phyloP scores from a whole-genome alignment of 2,113 vertebrate species.

The Ameiurus melas region DNA sequence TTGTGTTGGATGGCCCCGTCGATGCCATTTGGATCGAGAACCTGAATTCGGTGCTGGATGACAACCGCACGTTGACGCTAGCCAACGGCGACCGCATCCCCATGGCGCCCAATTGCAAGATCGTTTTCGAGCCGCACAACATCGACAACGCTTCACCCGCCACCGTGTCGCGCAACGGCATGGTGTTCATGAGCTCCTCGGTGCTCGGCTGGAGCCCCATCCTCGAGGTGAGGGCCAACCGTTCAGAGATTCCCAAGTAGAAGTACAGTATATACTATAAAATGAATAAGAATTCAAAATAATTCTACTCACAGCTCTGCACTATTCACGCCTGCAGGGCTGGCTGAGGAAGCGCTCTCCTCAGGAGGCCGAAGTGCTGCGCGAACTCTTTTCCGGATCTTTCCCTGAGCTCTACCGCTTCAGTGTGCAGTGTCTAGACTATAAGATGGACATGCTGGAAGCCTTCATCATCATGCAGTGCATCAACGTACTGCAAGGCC shows the following conservation, averaged over 20 bases:
- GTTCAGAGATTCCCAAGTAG: background rate
- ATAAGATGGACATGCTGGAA: slow-evolving; percentile 88
- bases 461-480: slow-evolving; percentile 90
- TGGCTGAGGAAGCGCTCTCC: slow-evolving; percentile 82
- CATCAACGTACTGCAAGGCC: slow-evolving; percentile 89
- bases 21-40: slow-evolving; percentile 99
- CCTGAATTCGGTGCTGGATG: slow-evolving; percentile 95
- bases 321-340: slow-evolving; percentile 68
- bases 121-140: slow-evolving; percentile 94
- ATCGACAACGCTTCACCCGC: slow-evolving; percentile 97
- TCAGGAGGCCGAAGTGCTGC: slow-evolving; percentile 81
- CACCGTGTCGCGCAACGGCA: slow-evolving; percentile 95
- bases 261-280: background rate
- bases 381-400: slow-evolving; percentile 79
- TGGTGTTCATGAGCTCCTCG: slow-evolving; percentile 99
- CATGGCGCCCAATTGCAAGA: slow-evolving; percentile 95
- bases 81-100: slow-evolving; percentile 96
- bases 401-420: slow-evolving; percentile 84
- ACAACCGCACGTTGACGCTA: slow-evolving; percentile 92
- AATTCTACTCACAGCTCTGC: background rate
- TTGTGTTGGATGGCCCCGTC: slow-evolving; percentile 94
- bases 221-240: slow-evolving; percentile 81
- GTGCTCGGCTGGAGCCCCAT: slow-evolving; percentile 91
- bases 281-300: background rate
- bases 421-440: slow-evolving; percentile 81